Conservation (phyloP, 1,140 invertebrate genomes). For the Bombus pyrosoma region DNA sequence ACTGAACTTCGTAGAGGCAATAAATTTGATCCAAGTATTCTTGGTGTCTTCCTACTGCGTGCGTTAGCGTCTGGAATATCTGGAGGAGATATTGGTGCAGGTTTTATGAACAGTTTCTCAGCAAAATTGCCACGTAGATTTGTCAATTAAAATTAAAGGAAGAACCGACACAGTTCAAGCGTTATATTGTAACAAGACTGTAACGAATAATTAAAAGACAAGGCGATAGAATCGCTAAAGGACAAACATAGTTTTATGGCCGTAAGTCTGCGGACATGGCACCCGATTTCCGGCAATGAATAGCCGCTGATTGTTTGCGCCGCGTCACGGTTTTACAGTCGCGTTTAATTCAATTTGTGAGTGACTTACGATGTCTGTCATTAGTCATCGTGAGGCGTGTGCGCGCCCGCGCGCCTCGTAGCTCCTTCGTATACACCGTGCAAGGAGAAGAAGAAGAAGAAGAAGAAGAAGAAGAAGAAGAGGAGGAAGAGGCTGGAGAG, state of each 20-base stretch:
- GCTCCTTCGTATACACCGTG: slow-evolving; percentile 36
- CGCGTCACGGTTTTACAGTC: slow-evolving; percentile 65
- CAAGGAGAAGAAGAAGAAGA: neutral
- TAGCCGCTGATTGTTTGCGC: slow-evolving; percentile 66
- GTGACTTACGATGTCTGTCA: slow-evolving; percentile 64
- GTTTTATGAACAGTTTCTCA: neutral
- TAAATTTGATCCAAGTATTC: neutral
- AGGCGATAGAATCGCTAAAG: neutral
- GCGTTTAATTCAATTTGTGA: slow-evolving; percentile 70
- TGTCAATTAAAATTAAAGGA: neutral
- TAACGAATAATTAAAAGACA: neutral
- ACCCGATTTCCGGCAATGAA: slow-evolving; percentile 59
- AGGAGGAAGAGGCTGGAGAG: slow-evolving; percentile 14
- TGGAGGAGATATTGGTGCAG: neutral
- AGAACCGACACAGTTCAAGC: too few species aligned
- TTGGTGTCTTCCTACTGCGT: too few species aligned
- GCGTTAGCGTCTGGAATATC: neutral
- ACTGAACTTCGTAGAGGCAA: neutral
- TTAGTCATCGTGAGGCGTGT: slow-evolving; percentile 61
- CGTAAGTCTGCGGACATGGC: neutral
- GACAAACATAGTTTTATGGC: neutral
- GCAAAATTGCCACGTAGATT: fast-evolving
- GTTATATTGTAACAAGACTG: neutral
- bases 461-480: neutral
- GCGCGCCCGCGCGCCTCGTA: slow-evolving; percentile 34